phyloP scores from a whole-genome alignment of 2,797 vertebrate genomes.

The Columba guinea region DNA sequence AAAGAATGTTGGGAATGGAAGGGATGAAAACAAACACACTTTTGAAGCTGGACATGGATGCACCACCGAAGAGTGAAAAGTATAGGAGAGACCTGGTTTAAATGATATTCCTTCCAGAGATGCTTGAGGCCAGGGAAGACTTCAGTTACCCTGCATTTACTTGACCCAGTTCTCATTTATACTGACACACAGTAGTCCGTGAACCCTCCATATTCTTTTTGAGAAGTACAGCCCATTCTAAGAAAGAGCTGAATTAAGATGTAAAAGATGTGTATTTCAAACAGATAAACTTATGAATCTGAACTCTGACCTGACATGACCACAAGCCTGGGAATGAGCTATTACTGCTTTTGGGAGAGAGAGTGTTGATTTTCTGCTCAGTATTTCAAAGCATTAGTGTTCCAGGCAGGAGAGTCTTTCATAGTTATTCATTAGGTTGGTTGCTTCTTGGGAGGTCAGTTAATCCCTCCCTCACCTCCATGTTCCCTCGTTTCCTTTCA shows the following conservation, averaged over 20 bases:
- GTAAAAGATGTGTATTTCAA: neutral
- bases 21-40: neutral
- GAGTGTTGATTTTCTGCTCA: slow-evolving; percentile 6
- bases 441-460: slow-evolving; percentile 25
- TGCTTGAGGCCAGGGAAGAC: neutral
- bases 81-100: neutral
- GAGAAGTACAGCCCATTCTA: slow-evolving; percentile 5
- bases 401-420: slow-evolving; percentile 10
- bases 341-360: slow-evolving; percentile 1
- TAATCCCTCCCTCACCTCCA: neutral
- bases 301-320: neutral
- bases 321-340: neutral
- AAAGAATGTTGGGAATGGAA: neutral
- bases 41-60: accelerated
- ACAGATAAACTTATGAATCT: slow-evolving; percentile 21
- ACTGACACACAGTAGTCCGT: neutral
- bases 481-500: neutral
- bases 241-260: neutral
- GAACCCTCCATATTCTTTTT: neutral
- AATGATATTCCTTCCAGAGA: neutral
- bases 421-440: slow-evolving; percentile 19
- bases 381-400: slow-evolving; percentile 31
- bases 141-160: neutral
- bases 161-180: neutral
- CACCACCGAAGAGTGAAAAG: neutral